Base-by-base conservation (phyloP, 2,113 vertebrate genomes). In the Dipodomys stephensi region DNA sequence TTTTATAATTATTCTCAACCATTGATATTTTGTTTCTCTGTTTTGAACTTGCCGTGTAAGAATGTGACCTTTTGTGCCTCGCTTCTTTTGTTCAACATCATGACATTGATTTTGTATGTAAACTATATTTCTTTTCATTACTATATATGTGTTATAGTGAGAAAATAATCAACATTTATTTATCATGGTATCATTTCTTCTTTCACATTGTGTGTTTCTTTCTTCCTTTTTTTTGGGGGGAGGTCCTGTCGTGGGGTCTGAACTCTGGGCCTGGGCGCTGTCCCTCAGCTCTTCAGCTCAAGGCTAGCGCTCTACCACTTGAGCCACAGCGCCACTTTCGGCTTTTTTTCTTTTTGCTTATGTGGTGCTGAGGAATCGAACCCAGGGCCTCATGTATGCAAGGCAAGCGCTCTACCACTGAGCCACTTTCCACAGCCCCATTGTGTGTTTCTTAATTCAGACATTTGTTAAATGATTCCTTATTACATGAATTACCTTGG, bases 101-200 rank as follows among this genome's bases (percentile, higher is more conserved):
- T 49, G 49, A 49, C 68, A 84, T 72, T 39, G 8, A 20, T 72
- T 6, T 80, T 78, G 1, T 71, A 64, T 25, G 30, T 69, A 78
- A 62, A 53, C 73, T 39, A 81, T 80, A 72, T 23, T 84, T 94
- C 15, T 28, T 93, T 87, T 79, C n/a, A 77, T 88, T 89, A 20
- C 46, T 83, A 23, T 69, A 5, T 46, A 79, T 39, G 39, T 65
- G 28, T 83, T 90, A 76, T 44, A 68, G 10, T 64, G 49, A 35
- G 30, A 77, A 27, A 92, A 79, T 90, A 35, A 64, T 49, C 83
- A 76, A 53, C 46, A 68, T 86, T 88, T 86, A 71, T 64, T 91
- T 88, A 91, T 69, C 25, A 68, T 35, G 62, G 20, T 86, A 87
- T 74, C 28, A n/a, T 69, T 82, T 83, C 15, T 93, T 90, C 22